Base-by-base conservation (phyloP, 2,888 invertebrate genomes). In the Eupeodes latifasciatus region DNA sequence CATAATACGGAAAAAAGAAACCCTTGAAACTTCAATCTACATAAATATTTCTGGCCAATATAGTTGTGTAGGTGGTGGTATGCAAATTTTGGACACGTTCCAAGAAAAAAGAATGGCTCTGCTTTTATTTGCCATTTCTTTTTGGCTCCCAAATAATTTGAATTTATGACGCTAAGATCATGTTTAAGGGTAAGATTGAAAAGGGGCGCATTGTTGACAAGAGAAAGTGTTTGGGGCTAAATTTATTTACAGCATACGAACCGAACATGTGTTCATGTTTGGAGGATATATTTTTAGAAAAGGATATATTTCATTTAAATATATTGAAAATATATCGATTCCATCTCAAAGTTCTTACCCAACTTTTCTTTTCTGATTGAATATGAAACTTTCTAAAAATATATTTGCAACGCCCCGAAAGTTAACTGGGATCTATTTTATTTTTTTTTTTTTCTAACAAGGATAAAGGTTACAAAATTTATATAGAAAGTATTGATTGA, bases 151-250 rank as follows among this genome's bases (percentile, higher is more conserved):
- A 55, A 74, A 47, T 55, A 53, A 57, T 44, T 47, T 67, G 16
- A 55, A 57, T 36, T 67, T 61, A 75, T 80, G 75, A 85, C 80
- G 75, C 57, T 64, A 71, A 64, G 64, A 53, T 44, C 51, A 47
- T 49, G 9, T 57, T 57, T 55, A 16, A 55, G 3, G 11, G 51
- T 64, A 27, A 5, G 14, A 7, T 27, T 14, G 4, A n/a, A 14
- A 0, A 19, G 9, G 11, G 34, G 34, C 36, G 59, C 14, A n/a
- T 36, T 59, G 59, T 36, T 59, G 59, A 36, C 7, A 14, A 14
- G 47, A 19, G 16, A 64, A 64, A 64, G 27, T 64, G 19, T 27
- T 44, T 44, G 14, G 51, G 11, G 11, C 16, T 44, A 12, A 49
- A 64, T 64, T 40, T 2, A 1, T 16, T 5, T 40, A 16, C 5